These are phyloP conservation scores for Argyresthia goedartella DNA, from an alignment of 2,888 invertebrate species.

Conservation along the genomic window DNA sequence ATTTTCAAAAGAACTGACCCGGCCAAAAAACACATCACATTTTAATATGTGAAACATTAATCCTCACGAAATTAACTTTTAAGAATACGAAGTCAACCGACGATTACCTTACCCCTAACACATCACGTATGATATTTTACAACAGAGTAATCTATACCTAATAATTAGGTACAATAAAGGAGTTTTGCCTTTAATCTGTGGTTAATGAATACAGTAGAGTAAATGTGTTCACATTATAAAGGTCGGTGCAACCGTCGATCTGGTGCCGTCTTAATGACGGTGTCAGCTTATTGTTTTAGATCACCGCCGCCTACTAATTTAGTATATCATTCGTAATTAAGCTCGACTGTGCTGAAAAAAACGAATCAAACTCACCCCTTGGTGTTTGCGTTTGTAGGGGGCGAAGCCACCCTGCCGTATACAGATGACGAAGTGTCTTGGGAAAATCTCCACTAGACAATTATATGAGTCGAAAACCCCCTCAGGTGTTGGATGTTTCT, in stretches of 20 bases:
- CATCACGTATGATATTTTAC: constrained; percentile 3
- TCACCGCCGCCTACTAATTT: constrained; percentile 62
- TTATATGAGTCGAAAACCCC: too few relatives aligned
- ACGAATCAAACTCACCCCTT: constrained; percentile 52
- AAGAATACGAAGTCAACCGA: neutral
- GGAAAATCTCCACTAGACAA: too few relatives aligned
- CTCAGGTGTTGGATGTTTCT: too few relatives aligned
- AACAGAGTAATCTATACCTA: constrained; percentile 1
- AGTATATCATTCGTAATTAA: constrained; percentile 57
- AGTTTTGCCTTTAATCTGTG: constrained; percentile 16
- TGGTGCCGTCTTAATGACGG: constrained; percentile 46
- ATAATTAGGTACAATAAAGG: constrained; percentile 5
- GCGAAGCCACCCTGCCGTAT: neutral
- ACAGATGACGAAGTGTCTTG: too few relatives aligned
- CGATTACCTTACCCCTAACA: neutral
- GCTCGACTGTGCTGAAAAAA: constrained; percentile 38
- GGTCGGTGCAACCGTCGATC: constrained; percentile 34
- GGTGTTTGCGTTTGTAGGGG: constrained; percentile 40
- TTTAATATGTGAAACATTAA: neutral
- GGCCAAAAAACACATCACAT: too few relatives aligned
- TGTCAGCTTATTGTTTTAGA: constrained; percentile 64
- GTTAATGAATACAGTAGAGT: constrained; percentile 36
- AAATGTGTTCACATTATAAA: constrained; percentile 59
- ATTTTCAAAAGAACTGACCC: too few relatives aligned
- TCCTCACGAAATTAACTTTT: neutral